phyloP scores from a whole-genome alignment of 1,140 invertebrate genomes.

The Hydropsyche tenuis region DNA sequence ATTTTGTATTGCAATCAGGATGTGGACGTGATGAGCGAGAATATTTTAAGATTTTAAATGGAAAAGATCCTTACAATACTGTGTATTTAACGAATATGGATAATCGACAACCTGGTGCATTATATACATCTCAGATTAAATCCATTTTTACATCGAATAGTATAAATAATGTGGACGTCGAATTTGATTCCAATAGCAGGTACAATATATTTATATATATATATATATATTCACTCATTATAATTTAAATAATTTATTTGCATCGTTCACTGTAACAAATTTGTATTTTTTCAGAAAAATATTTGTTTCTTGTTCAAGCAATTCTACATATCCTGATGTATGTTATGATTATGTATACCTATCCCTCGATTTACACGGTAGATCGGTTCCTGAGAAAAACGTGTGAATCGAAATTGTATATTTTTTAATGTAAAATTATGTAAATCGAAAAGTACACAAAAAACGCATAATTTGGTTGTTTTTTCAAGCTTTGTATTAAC shows the following conservation, averaged over 20 bases:
- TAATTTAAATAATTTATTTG: background rate
- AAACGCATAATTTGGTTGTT: too few relatives aligned
- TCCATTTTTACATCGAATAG: constrained; percentile 54
- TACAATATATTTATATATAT: constrained; percentile 50
- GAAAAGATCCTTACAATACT: constrained; percentile 76
- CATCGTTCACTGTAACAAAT: constrained; percentile 11
- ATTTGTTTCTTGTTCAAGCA: constrained; percentile 55
- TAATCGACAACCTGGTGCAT: constrained; percentile 70
- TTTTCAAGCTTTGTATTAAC: too few relatives aligned
- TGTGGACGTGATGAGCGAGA: constrained; percentile 66
- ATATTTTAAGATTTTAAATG: constrained; percentile 64
- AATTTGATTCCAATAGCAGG: constrained; percentile 67
- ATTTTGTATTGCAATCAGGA: constrained; percentile 70
- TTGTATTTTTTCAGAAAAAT: constrained; percentile 56
- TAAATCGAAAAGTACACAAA: too few relatives aligned
- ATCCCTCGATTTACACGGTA: too few relatives aligned
- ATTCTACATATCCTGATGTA: constrained; percentile 53
- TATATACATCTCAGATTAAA: constrained; percentile 72
- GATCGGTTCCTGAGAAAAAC: too few relatives aligned
- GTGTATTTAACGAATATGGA: constrained; percentile 76
- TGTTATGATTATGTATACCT: too few relatives aligned
- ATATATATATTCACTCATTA: constrained; percentile 27
- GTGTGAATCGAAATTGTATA: too few relatives aligned
- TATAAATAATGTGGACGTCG: constrained; percentile 63
- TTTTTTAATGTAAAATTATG: too few relatives aligned